Conservation (phyloP, 2,888 invertebrate genomes). For the Lasioglossum leucozonium region DNA sequence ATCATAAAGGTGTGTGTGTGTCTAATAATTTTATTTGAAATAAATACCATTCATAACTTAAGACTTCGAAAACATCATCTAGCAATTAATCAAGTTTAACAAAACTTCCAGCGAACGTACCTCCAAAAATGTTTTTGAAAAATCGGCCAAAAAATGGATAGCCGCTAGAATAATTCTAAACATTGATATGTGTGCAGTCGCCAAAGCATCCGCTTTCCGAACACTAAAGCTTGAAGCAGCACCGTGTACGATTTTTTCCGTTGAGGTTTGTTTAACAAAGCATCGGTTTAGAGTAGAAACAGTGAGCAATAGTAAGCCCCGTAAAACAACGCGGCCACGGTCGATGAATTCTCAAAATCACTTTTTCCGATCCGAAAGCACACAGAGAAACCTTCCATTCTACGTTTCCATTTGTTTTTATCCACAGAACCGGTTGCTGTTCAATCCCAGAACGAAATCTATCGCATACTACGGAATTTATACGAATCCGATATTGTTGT, state of each 20-base stretch:
- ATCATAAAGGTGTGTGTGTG: no score
- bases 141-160: neutral
- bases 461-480: neutral
- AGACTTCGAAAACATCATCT: neutral
- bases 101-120: neutral
- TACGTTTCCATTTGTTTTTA: neutral
- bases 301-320: neutral
- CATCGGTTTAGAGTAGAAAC: neutral
- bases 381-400: neutral
- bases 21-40: no score
- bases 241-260: neutral
- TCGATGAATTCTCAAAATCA: neutral
- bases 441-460: neutral
- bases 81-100: neutral
- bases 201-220: neutral
- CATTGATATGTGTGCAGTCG: neutral
- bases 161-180: neutral
- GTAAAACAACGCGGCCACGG: neutral
- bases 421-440: neutral
- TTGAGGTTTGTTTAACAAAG: neutral
- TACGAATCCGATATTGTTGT: neutral
- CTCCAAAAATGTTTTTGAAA: neutral
- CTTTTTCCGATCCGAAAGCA: neutral
- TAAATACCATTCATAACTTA: neutral
- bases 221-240: neutral